A percentile compares a stretch with the other conserved stretches of the same genome.
Conservation (phyloP, 2,797 vertebrate species). For the Carapus acus region DNA sequence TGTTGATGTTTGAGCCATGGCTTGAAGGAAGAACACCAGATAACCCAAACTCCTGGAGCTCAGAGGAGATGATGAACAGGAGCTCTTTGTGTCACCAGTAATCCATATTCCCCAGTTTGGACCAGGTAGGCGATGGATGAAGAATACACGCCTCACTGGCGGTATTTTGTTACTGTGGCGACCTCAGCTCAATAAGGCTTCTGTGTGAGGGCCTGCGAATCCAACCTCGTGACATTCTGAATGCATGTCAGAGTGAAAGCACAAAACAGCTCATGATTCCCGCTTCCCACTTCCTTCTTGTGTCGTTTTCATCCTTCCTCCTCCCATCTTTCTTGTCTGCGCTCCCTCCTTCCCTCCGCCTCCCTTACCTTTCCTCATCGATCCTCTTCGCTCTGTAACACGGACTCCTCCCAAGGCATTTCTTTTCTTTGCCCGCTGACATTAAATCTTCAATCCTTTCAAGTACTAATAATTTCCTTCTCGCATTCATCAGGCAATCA, state of each 20-base stretch:
- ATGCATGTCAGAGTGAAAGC: too few relatives aligned
- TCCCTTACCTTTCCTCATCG: too few relatives aligned
- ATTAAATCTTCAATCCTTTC: constrained; percentile 2
- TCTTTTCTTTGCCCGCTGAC: background rate
- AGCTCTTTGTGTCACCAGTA: constrained; percentile 57
- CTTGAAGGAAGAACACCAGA: constrained; percentile 58
- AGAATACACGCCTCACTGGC: constrained; percentile 57
- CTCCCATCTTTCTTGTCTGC: too few relatives aligned
- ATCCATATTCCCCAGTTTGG: constrained; percentile 50
- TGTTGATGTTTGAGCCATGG: constrained; percentile 64
- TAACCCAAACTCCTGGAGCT: constrained; percentile 51
- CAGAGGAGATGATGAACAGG: constrained; percentile 54
- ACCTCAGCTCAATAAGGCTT: constrained; percentile 44
- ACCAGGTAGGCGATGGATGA: constrained; percentile 52
- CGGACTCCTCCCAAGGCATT: too few relatives aligned
- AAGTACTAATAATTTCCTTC: constrained; percentile 22
- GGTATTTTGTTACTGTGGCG: constrained; percentile 41
- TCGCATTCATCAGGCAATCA: constrained; percentile 9
- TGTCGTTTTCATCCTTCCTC: too few relatives aligned
- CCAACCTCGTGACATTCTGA: background rate
- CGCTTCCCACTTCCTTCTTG: too few relatives aligned
- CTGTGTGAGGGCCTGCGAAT: constrained; percentile 36
- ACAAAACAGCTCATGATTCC: too few relatives aligned
- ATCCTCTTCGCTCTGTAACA: too few relatives aligned
- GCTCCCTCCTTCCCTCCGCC: too few relatives aligned